Base-by-base conservation (phyloP, 2,888 invertebrate genomes). In the Cancer borealis region DNA sequence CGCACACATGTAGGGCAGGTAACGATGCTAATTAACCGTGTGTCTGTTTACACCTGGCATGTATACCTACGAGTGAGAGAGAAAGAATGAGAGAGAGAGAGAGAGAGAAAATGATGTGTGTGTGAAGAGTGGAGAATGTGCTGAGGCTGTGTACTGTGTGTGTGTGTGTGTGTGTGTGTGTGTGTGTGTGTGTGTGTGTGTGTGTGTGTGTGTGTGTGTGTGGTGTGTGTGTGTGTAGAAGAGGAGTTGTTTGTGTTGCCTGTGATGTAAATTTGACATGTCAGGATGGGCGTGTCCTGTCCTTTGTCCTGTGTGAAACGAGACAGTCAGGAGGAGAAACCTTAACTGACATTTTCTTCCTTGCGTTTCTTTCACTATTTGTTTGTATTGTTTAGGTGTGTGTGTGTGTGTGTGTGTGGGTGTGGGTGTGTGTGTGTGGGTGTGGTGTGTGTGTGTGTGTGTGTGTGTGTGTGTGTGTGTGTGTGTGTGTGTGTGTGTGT, bases 151-250 rank as follows among this genome's bases (percentile, higher is more conserved):
- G 54, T 54, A 17, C 17, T 14, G 10, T 49, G 8, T 54, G 54
- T 10, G 10, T 12, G 12, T 14, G 54, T 54, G 54, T 49, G 49
- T 49, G 60, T 21, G 17, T 66, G 60, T 66, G 60, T 66, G 60
- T 66, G 60, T 66, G 60, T 66, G 60, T 66, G 60, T 66, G 66
- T 66, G 66, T n/a, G 66, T 66, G 66, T 66, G 66, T 66, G 66
- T 66, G 66, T 66, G 66, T 66, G 66, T 66, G 66, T 66, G 66
- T 66, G 66, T 54, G 66, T 66, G 66, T 66, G 66, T 66, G 66
- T 17, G 66, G n/a, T 66, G 66, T 66, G 66, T 66, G 66, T 66
- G 39, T 66, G 66, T 66, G 17, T 66, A 66, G n/a, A 66, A 66
- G n/a, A 54, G n/a, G 4, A 66, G 6, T 66, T 66, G 4, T n/a